Percentiles rank a stretch among this genome's conserved stretches.
Conservation (phyloP, 2,113 vertebrate genomes). For the Pangasianodon gigas region DNA sequence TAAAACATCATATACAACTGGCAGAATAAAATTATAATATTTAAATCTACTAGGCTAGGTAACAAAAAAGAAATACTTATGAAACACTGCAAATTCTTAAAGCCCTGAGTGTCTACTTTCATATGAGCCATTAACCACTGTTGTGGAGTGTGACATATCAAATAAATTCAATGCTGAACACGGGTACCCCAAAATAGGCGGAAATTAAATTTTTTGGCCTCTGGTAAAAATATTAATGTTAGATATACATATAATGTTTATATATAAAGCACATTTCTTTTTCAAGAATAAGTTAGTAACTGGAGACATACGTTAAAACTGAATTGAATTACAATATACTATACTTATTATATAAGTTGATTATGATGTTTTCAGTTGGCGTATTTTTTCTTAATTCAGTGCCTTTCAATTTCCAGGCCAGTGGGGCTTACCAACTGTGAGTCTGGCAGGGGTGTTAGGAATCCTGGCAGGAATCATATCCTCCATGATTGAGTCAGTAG, state of each 20-base stretch:
- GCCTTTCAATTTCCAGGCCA: slow-evolving; percentile 78
- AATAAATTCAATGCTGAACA: no score
- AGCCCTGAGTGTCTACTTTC: no score
- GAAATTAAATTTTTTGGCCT: no score
- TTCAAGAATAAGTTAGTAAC: neutral
- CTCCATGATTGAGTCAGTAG: slow-evolving; percentile 94
- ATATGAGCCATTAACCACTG: no score
- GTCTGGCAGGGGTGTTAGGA: slow-evolving; percentile 89
- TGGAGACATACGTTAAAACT: neutral
- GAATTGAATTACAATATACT: neutral
- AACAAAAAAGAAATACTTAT: no score
- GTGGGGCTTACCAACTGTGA: slow-evolving; percentile 91
- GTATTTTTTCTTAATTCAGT: neutral
- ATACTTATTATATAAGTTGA: neutral
- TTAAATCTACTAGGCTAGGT: no score
- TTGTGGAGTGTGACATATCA: no score
- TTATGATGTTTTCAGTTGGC: neutral
- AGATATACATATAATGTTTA: neutral
- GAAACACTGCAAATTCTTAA: no score
- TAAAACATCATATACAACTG: no score
- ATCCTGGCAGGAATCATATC: slow-evolving; percentile 90
- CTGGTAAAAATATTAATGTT: no score
- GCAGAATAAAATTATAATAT: no score
- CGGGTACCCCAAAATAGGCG: no score
- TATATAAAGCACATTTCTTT: neutral